Conservation (phyloP, 1,140 invertebrate genomes). For the Branchinecta lynchi region DNA sequence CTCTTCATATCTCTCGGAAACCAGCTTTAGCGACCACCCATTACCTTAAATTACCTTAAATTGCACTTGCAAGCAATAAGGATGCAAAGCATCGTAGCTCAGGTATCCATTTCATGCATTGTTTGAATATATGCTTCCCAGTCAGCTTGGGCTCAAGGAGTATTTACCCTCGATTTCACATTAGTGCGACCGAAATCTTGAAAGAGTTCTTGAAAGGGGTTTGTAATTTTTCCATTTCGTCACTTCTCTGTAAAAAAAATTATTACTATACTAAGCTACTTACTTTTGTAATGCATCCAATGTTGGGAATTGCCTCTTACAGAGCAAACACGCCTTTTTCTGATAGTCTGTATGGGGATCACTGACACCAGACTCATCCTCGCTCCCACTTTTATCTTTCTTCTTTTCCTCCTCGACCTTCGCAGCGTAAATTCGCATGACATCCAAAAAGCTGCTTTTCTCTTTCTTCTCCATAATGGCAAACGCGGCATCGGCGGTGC, state of each 20-base stretch:
- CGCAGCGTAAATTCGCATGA: slow-evolving; percentile 31
- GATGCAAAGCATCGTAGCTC: too few relatives aligned
- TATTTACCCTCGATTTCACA: too few relatives aligned
- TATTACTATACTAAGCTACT: slow-evolving; percentile 16
- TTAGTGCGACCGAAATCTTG: too few relatives aligned
- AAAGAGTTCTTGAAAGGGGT: too few relatives aligned
- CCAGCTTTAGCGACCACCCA: too few relatives aligned
- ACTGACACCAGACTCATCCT: slow-evolving; percentile 35
- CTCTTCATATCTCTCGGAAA: too few relatives aligned
- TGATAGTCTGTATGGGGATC: slow-evolving; percentile 59
- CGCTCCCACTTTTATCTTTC: slow-evolving; percentile 27
- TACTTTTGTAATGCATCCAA: slow-evolving; percentile 60
- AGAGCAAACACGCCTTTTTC: slow-evolving; percentile 84
- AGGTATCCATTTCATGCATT: too few relatives aligned
- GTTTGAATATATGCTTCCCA: too few relatives aligned
- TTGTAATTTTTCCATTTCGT: too few relatives aligned
- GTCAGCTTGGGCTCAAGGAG: too few relatives aligned
- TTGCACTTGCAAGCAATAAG: too few relatives aligned
- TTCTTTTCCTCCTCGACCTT: slow-evolving; percentile 46
- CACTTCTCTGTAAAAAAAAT: background rate
- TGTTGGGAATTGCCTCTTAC: slow-evolving; percentile 84
- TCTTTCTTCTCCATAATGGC: slow-evolving; percentile 59
- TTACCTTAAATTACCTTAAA: too few relatives aligned
- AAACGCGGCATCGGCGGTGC: slow-evolving; percentile 70
- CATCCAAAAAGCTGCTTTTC: slow-evolving; percentile 14